Conservation (phyloP, 2,888 invertebrate species). For the Nesidiocoris tenuis region DNA sequence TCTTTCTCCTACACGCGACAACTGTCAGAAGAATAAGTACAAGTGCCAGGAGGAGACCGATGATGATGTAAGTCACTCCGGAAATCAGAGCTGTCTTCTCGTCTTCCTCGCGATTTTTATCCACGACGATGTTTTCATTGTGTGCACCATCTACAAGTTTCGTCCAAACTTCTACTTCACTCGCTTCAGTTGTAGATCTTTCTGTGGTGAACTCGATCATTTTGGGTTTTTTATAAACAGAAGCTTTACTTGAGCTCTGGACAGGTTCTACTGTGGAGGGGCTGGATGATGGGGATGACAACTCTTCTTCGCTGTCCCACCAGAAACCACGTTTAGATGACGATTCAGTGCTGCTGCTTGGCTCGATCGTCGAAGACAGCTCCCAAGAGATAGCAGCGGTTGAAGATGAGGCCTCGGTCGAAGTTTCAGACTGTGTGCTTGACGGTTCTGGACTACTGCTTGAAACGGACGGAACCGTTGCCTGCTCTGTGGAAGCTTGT, state of each 20-base stretch:
- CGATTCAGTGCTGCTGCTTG: not conserved
- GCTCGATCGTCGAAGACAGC: not conserved
- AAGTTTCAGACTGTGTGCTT: not conserved
- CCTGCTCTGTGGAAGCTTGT: not conserved
- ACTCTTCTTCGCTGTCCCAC: constrained; percentile 5
- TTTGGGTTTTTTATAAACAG: not conserved
- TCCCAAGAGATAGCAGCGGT: not conserved
- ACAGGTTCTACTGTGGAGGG: not conserved
- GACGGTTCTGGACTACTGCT: constrained; percentile 1
- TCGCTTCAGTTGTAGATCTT: not conserved
- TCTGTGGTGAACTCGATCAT: constrained; percentile 15
- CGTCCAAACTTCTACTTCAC: not conserved
- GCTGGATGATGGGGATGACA: not conserved
- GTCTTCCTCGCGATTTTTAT: not conserved
- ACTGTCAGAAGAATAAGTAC: constrained; percentile 21
- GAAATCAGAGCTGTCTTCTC: constrained; percentile 6
- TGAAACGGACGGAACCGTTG: not conserved
- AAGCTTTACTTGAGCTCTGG: not conserved
- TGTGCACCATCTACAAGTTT: not conserved
- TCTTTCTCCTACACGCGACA: constrained; percentile 16
- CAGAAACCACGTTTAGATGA: not conserved
- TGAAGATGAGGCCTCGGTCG: not conserved
- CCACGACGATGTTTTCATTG: constrained; percentile 13
- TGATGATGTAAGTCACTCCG: constrained; percentile 17
- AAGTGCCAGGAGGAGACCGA: constrained; percentile 16